Conservation (phyloP, 2,113 vertebrate genomes). For the Mesitornis unicolor region DNA sequence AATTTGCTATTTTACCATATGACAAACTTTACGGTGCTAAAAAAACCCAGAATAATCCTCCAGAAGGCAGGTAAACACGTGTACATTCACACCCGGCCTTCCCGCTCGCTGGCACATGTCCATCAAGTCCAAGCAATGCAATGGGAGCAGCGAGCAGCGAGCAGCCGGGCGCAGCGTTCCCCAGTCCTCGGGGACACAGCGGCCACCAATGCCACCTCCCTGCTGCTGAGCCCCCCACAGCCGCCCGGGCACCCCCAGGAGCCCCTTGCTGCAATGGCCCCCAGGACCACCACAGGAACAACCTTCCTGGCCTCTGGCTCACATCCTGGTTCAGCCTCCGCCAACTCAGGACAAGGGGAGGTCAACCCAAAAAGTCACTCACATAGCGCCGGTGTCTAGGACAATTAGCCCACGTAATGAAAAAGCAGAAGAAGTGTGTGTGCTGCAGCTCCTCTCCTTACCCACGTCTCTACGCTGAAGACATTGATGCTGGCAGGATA, state of each 20-base stretch:
- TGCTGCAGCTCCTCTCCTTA: background rate
- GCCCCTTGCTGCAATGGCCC: rapidly evolving
- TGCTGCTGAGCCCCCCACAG: rapidly evolving
- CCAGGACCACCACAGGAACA: rapidly evolving
- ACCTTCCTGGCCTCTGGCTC: background rate
- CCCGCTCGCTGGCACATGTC: background rate
- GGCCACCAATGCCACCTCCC: rapidly evolving
- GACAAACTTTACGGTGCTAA: background rate
- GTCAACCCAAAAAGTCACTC: background rate
- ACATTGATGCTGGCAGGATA: background rate
- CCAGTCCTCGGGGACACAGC: rapidly evolving
- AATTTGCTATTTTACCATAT: background rate
- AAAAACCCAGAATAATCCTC: background rate
- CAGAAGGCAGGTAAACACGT: rapidly evolving
- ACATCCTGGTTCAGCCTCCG: rapidly evolving
- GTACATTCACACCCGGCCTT: background rate
- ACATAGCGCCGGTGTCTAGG: rapidly evolving
- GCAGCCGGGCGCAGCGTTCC: rapidly evolving
- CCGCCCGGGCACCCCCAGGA: background rate
- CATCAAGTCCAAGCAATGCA: background rate
- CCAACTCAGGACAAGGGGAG: background rate
- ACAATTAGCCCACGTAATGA: background rate
- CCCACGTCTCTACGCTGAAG: rapidly evolving
- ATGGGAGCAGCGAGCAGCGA: background rate
- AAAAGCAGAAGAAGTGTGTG: rapidly evolving